A percentile compares a stretch with the other conserved stretches of the same genome.
Conservation (phyloP, 1,140 invertebrate species). For the Brachionus plicatilis region DNA sequence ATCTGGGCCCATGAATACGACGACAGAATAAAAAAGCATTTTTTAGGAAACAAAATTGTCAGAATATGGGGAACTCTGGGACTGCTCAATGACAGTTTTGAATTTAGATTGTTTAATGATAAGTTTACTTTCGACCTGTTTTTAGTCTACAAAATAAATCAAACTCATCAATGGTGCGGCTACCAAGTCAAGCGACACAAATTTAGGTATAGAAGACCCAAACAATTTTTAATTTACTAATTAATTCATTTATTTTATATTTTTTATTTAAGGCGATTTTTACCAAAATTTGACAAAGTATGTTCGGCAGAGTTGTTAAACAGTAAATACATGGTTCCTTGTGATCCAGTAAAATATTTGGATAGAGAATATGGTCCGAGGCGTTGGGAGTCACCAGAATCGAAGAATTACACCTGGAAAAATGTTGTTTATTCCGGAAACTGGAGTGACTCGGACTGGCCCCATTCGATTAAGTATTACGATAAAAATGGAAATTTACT, state of each 20-base stretch:
- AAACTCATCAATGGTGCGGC: constrained; percentile 19
- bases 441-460: constrained; percentile 12
- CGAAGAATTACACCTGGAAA: constrained; percentile 13
- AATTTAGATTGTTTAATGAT: constrained; percentile 31
- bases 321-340: constrained; percentile 19
- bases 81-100: background rate
- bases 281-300: constrained; percentile 1
- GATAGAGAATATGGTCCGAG: constrained; percentile 17
- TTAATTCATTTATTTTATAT: background rate
- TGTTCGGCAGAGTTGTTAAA: constrained; percentile 33
- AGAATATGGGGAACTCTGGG: constrained; percentile 13
- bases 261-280: background rate
- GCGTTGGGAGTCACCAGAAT: background rate
- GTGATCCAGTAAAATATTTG: constrained; percentile 7
- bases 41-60: constrained; percentile 23
- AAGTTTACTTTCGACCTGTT: constrained; percentile 25
- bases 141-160: constrained; percentile 6
- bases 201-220: background rate
- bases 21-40: constrained; percentile 8
- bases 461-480: background rate
- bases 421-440: constrained; percentile 16
- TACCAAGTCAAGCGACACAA: constrained; percentile 33
- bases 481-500: background rate
- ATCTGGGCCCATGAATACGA: constrained; percentile 8
- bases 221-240: no score